Base-by-base conservation (phyloP, 2,888 invertebrate genomes). In the Drosophila pegasa region DNA sequence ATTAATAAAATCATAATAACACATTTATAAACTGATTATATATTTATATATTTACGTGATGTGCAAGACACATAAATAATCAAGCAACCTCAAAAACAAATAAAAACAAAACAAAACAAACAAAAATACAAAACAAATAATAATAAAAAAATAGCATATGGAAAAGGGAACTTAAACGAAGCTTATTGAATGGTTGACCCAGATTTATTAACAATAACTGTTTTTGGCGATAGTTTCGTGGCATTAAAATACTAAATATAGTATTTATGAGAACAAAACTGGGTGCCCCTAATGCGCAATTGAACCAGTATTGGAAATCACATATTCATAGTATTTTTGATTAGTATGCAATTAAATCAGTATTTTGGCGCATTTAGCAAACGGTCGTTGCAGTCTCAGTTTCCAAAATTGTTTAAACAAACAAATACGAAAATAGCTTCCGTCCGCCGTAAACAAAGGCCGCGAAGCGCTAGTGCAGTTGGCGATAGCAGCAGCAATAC, bases 371-470 rank as follows among this genome's bases (percentile, higher is more conserved):
- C 75, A 75, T 77, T 60, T 67, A 29, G 18, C 57, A 77, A 72
- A 75, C 68, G 75, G 78, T 75, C 47, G 73, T 18, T 68, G 67
- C 59, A 72, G 33, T 60, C 61, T 63, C 63, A 77, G 62, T 62
- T 60, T 67, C 78, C 67, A 67, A 64, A 48, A 48, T 80, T 80
- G 75, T 80, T 80, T 86, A 80, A 79, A 83, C 80, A 83, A 76
- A 76, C 79, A 64, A 83, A 72, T 63, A 68, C 71, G 25, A 77
- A 75, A 79, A 82, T 69, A 79, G 72, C 68, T 65, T 54, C 61
- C 27, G 57, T 20, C 52, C 61, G 61, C 41, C 58, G 65, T 72
- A 80, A 78, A 80, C 78, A 73, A 77, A 78, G 78, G 58, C 81
- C 65, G 62, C 69, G 52, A 66, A 60, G 51, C 71, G 54, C 56